Evolutionary conservation across 2,888 invertebrate species (phyloP).

Genomic region (Temnothorax ravouxi): DNA sequence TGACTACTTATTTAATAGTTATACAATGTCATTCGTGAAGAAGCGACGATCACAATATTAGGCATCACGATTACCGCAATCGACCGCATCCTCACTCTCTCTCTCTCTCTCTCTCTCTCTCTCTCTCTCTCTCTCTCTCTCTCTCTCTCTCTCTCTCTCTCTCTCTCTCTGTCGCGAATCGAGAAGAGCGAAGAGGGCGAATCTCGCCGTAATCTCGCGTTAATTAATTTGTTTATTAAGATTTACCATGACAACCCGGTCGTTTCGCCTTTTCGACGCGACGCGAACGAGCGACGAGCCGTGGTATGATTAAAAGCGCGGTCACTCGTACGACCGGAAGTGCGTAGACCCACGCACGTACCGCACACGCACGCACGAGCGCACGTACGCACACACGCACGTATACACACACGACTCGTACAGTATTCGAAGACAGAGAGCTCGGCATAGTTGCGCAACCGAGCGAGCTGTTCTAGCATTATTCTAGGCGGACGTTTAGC

Average conservation of each 20-base stretch:
- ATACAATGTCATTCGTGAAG: neutral
- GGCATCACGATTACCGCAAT: conserved; percentile 19
- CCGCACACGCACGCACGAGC: neutral
- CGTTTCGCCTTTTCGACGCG: conserved; percentile 36
- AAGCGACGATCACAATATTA: neutral
- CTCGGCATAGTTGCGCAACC: conserved; percentile 34
- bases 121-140: neutral
- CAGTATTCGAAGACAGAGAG: neutral
- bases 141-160: neutral
- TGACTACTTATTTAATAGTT: conserved; percentile 10
- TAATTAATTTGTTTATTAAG: conserved; percentile 31
- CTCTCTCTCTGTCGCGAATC: neutral
- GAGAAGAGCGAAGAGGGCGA: neutral
- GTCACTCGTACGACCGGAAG: conserved; percentile 31
- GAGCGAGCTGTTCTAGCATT: conserved; percentile 34
- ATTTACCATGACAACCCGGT: conserved; percentile 48
- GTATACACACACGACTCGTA: neutral
- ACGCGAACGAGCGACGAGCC: conserved; percentile 55
- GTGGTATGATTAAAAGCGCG: conserved; percentile 40
- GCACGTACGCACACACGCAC: neutral
- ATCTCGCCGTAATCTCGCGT: conserved; percentile 9
- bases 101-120: neutral
- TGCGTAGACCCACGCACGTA: conserved; percentile 16
- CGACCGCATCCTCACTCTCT: neutral
- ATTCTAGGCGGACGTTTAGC: conserved; percentile 26